Base-by-base conservation (phyloP, 2,113 vertebrate species). In the Cettia cetti region DNA sequence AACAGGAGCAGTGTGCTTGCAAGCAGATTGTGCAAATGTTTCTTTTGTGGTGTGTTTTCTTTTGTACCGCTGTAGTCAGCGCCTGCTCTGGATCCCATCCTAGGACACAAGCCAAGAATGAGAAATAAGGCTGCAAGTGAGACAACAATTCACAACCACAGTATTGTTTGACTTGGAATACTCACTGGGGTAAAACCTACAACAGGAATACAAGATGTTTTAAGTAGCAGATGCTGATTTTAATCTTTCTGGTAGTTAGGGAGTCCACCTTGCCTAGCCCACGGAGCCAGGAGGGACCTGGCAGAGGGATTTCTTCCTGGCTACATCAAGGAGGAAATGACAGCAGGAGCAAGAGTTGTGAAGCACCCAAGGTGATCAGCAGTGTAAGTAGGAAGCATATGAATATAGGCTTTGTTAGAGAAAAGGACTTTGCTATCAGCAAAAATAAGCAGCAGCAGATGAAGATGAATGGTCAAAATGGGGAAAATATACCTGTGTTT, bases 51-150 rank as follows among this genome's bases (percentile, higher is more conserved):
- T 23, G 44, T 68, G 50, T 87, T 96, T 94, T 83, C 82, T 84
- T 95, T 94, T 90, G 84, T 86, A 84, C 27, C 1, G 1, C 68
- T 57, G 44, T 56, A 95, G 86, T 93, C 86, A 76, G 90, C 53
- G 92, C 72, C 85, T 94, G 85, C 91, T 96, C 90, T 91, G 77
- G 88, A 95, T 75, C 53, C 77, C 5, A 7, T 61, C 86, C 72
- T 91, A 89, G 94, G 96, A 96, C 95, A 71, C 40, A 66, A 92
- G 21, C 94, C 90, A 96, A 94, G 72, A 93, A 88, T 71, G 90
- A 65, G 83, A 92, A 96, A 94, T 78, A 75, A 90, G 90, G 90
- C 90, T 93, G 91, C 84, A 47, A 91, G 93, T 7, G 26, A 95
- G 89, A 94, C 90, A 93, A 92, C 80, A 92, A 78, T 88, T 89